A percentile compares a stretch with the other conserved stretches of the same genome.
Conservation (phyloP, 2,113 vertebrate genomes). For the Nestor notabilis region DNA sequence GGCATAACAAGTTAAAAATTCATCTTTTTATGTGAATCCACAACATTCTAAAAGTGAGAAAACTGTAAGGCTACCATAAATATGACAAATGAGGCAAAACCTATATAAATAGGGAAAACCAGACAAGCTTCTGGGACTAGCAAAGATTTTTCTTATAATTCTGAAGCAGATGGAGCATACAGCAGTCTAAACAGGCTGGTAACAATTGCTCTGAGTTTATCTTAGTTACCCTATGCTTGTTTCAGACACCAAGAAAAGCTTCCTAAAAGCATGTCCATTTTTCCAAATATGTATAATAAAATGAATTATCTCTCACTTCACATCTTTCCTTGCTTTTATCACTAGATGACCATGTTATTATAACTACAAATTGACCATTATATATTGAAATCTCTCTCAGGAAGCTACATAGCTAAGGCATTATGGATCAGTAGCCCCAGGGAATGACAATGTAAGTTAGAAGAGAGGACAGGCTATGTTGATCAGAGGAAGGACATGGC, state of each 20-base stretch:
- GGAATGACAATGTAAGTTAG: neutral
- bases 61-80: neutral
- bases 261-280: neutral
- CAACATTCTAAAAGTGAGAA: neutral
- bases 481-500: accelerated
- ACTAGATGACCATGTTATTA: neutral
- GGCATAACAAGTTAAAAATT: neutral
- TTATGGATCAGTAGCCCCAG: neutral
- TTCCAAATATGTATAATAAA: neutral
- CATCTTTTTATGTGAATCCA: neutral
- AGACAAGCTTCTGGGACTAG: neutral
- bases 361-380: neutral
- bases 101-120: neutral
- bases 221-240: neutral
- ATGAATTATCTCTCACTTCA: neutral
- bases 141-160: neutral
- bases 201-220: neutral
- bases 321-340: neutral
- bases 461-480: accelerated
- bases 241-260: neutral
- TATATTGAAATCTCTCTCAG: neutral
- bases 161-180: neutral
- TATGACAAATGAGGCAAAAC: neutral
- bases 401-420: neutral
- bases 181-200: neutral